Evolutionary conservation across 2,888 invertebrate species (phyloP), one percentile per base, ranked within the genome.

Genomic region (Cryptus viduatorius): DNA sequence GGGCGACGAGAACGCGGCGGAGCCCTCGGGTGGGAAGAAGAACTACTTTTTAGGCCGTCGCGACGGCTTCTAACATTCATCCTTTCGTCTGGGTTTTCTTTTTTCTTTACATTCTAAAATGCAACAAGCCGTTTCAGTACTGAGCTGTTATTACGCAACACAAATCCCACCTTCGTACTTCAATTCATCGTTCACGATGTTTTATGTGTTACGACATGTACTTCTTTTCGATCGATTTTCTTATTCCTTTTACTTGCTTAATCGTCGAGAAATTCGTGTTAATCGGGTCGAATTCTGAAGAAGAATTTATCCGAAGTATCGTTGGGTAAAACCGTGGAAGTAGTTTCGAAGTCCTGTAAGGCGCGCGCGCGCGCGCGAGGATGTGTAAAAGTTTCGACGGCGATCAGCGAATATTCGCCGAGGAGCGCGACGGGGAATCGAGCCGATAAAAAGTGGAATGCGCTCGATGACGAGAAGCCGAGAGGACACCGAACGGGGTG

Each of bases 401-500:
- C 73, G 82, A 85, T 69, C 61, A 46, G 44, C 83, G 64, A 80
- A 81, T 84, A 77, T 79, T 77, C 53, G 37, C 68, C 73, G 81
- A 59, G 77, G 77, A 61, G 65, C 78, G 59, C 68, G 79, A 64
- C 56, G 64, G 59, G 67, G 64, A 69, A 48, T 7, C 67, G 42
- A 73, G 61, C 48, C 72, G 87, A 86, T 90, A 91, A 92, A 92
- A 92, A 91, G 89, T 86, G 87, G 91, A 91, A 92, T 91, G 90
- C 87, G 86, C 81, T 75, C 85, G 83, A 85, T 78, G 84, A 85
- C 88, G 86, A 86, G 83, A 80, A 72, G 81, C 77, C 69, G 78
- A 73, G 68, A 79, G 86, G 85, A 84, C 86, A 72, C 75, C 69
- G 73, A 85, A 86, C 84, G 87, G 84, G 86, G 86, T 87, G 87